A percentile compares a stretch with the other conserved stretches of the same genome.
phyloP scores from a whole-genome alignment of 2,888 invertebrate genomes.

The Encarsia formosa region DNA sequence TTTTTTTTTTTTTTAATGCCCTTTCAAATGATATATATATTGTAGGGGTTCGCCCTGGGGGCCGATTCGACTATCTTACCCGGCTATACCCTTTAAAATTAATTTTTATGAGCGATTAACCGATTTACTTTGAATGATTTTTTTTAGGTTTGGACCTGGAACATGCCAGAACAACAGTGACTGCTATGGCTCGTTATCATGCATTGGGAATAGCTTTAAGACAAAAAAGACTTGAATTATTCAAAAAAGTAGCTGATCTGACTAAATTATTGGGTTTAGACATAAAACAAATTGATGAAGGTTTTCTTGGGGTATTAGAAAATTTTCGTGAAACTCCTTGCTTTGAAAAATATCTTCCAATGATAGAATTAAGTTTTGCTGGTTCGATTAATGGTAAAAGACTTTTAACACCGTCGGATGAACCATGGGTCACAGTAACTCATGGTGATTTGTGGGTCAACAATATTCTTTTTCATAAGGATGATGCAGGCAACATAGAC shows the following conservation, averaged over 20 bases:
- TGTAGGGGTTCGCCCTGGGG: no score
- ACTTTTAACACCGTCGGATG: slow-evolving; percentile 32
- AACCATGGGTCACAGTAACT: slow-evolving; percentile 55
- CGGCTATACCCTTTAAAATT: no score
- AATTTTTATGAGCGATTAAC: no score
- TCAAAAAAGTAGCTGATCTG: slow-evolving; percentile 40
- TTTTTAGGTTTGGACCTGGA: slow-evolving; percentile 51
- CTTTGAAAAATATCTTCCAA: neutral
- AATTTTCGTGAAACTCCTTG: slow-evolving; percentile 25
- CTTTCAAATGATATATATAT: no score
- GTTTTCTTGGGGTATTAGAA: slow-evolving; percentile 26
- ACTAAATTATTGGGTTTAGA: slow-evolving; percentile 37
- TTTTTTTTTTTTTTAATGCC: no score
- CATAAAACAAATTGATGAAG: no score
- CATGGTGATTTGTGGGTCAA: slow-evolving; percentile 62
- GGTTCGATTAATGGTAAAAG: slow-evolving; percentile 1
- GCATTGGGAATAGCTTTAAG: slow-evolving; percentile 58
- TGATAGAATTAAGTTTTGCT: slow-evolving; percentile 15
- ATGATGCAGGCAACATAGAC: slow-evolving; percentile 44
- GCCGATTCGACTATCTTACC: no score
- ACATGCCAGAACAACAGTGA: slow-evolving; percentile 52
- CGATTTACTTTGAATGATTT: no score
- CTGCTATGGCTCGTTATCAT: slow-evolving; percentile 57
- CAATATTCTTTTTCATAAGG: slow-evolving; percentile 57
- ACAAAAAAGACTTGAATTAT: slow-evolving; percentile 41